These are phyloP conservation scores for Cynopterus sphinx DNA, from an alignment of 2,797 vertebrate species.

Conservation along the genomic window DNA sequence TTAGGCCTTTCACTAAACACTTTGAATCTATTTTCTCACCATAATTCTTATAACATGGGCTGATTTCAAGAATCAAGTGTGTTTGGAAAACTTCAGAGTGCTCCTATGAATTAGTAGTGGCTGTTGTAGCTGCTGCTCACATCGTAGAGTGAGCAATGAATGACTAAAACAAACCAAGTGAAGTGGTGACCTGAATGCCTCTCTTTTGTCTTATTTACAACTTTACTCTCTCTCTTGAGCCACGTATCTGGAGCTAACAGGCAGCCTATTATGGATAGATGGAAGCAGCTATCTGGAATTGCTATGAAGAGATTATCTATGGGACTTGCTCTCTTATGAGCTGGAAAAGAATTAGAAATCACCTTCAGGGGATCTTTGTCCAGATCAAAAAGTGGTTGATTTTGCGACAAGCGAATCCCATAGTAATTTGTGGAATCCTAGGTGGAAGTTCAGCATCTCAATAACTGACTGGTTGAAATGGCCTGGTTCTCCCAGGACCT, in stretches of 20 bases:
- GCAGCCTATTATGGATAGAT: too few relatives aligned
- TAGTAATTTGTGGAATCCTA: background rate
- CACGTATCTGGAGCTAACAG: background rate
- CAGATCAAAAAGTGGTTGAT: background rate
- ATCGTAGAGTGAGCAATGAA: background rate
- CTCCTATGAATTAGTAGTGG: background rate
- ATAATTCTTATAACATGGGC: background rate
- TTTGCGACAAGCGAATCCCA: background rate
- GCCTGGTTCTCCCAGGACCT: background rate
- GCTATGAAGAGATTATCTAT: background rate
- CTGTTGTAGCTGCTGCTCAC: background rate
- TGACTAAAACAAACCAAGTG: background rate
- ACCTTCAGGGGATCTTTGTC: background rate
- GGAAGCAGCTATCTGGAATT: background rate
- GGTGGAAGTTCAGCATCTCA: background rate
- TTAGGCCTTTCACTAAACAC: background rate
- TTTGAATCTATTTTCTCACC: background rate
- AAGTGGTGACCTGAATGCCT: background rate
- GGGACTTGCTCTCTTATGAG: background rate
- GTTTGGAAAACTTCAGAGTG: background rate
- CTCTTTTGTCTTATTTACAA: background rate
- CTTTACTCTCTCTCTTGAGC: background rate
- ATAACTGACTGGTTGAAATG: background rate
- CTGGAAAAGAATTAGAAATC: background rate
- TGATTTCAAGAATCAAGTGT: background rate